phyloP scores from a whole-genome alignment of 1,140 invertebrate species.

The Atta texana region DNA sequence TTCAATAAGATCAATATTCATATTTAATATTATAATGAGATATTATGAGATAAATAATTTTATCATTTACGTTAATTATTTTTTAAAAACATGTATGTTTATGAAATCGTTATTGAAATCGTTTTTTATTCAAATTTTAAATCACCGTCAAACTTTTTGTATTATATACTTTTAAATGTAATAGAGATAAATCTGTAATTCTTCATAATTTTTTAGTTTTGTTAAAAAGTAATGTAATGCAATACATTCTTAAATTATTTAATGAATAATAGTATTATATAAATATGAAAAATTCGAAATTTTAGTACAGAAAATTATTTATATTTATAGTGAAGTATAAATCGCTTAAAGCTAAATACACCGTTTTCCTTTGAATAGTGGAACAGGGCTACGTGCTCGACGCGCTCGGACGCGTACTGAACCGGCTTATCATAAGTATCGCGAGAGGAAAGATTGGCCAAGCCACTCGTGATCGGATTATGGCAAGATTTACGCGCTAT shows the following conservation, averaged over 20 bases:
- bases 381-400: conserved; percentile 11
- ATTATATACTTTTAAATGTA: too few relatives aligned
- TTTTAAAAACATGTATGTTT: too few relatives aligned
- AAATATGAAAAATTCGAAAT: background rate
- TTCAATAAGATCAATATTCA: background rate
- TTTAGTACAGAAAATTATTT: background rate
- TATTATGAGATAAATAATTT: too few relatives aligned
- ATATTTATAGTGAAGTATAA: conserved; percentile 8
- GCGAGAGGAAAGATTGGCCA: conserved; percentile 50
- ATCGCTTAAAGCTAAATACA: conserved; percentile 19
- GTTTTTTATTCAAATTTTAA: too few relatives aligned
- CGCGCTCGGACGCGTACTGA: conserved; percentile 23
- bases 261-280: background rate
- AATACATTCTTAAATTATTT: too few relatives aligned
- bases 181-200: too few relatives aligned
- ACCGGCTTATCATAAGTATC: conserved; percentile 64
- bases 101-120: too few relatives aligned
- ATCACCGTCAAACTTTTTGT: too few relatives aligned
- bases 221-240: too few relatives aligned
- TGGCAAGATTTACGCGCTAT: conserved; percentile 56
- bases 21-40: too few relatives aligned
- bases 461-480: conserved; percentile 61
- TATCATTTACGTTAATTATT: too few relatives aligned
- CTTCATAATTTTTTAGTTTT: too few relatives aligned
- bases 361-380: background rate